These are phyloP conservation scores for Hemaris fuciformis DNA, from an alignment of 2,888 invertebrate species.

Conservation along the genomic window DNA sequence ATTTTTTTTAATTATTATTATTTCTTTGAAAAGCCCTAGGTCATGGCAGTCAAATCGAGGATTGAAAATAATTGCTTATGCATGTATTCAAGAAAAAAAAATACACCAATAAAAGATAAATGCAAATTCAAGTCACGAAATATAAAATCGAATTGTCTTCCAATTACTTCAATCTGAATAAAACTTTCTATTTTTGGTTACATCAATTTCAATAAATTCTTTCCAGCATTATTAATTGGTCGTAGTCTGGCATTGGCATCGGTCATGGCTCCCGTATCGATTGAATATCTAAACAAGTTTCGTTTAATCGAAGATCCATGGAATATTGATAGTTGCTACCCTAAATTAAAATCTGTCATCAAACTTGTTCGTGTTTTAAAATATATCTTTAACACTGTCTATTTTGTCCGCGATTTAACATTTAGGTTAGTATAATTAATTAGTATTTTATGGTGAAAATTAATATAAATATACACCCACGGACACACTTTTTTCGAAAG, in stretches of 20 bases:
- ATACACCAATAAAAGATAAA: neutral
- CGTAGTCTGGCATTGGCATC: conserved; percentile 7
- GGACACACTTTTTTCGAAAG: too few species aligned
- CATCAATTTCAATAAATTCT: neutral
- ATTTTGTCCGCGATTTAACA: too few species aligned
- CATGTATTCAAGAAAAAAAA: neutral
- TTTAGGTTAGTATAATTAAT: too few species aligned
- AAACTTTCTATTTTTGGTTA: neutral
- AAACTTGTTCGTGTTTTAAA: too few species aligned
- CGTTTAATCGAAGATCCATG: neutral
- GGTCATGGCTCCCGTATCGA: conserved; percentile 10
- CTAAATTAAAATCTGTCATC: neutral
- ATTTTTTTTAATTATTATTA: too few species aligned
- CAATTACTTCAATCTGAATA: neutral
- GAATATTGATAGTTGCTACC: neutral
- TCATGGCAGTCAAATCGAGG: too few species aligned
- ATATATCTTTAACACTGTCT: too few species aligned
- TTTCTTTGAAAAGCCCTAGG: too few species aligned
- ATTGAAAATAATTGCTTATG: too few species aligned
- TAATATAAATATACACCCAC: too few species aligned
- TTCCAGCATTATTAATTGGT: neutral
- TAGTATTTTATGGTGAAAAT: too few species aligned
- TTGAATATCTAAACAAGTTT: conserved; percentile 8
- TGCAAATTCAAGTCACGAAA: neutral
- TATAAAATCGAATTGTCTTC: neutral